Evolutionary conservation across 2,797 vertebrate species (phyloP).

Genomic region (Hafferia zeledoni): DNA sequence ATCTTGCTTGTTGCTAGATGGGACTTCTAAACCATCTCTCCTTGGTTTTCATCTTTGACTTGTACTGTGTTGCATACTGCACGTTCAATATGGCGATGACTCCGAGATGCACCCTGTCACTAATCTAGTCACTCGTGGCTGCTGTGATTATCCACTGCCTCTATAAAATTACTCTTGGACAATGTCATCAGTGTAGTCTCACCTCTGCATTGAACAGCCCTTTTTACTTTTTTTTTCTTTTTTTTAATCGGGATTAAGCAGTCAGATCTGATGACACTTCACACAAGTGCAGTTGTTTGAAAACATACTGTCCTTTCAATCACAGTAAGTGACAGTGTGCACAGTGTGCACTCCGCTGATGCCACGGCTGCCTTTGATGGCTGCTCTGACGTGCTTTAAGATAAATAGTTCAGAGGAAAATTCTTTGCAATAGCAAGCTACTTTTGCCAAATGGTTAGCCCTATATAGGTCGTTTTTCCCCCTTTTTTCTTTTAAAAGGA

Average conservation of each 20-base stretch:
- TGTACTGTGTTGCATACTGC: fast-evolving
- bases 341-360: neutral
- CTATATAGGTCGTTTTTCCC: fast-evolving
- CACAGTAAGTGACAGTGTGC: slow-evolving; percentile 46
- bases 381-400: slow-evolving; percentile 41
- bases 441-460: slow-evolving; percentile 24
- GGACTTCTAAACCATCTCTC: neutral
- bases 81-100: neutral
- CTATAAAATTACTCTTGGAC: slow-evolving; percentile 50
- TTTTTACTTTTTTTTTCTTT: neutral
- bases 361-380: slow-evolving; percentile 57
- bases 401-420: slow-evolving; percentile 49
- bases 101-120: slow-evolving; percentile 8
- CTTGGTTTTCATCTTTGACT: neutral
- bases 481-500: neutral
- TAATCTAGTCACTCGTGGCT: slow-evolving; percentile 26
- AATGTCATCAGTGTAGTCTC: slow-evolving; percentile 17
- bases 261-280: slow-evolving; percentile 55
- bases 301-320: slow-evolving; percentile 61
- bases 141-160: slow-evolving; percentile 57
- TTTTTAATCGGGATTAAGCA: slow-evolving; percentile 36
- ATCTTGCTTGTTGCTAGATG: neutral
- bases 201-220: neutral
- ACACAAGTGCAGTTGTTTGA: slow-evolving; percentile 48
- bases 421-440: slow-evolving; percentile 31